Evolutionary conservation across 2,113 vertebrate species (phyloP), one percentile per base, ranked within the genome.

Genomic region (Triplophysa tibetana): DNA sequence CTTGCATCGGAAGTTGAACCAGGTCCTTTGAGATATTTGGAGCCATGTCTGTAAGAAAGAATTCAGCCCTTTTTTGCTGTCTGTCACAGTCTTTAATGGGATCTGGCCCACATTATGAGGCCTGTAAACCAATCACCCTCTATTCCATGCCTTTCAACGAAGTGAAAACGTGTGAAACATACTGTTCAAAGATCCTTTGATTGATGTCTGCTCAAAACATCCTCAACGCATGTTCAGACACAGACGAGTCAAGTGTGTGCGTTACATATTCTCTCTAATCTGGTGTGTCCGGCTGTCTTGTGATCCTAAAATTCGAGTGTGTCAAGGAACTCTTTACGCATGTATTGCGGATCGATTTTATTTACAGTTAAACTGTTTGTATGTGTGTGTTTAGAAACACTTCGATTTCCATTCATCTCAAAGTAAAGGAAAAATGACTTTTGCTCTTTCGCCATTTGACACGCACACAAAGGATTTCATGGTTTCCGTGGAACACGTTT

Each of bases 131-230:
- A 65, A 70, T 69, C 70, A 52, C 19, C 41, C 29, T 77, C 74
- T 43, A 65, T 76, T 75, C 73, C 21, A 58, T 43, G 64, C 56
- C 54, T 63, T 80, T 80, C 21, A 54, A 16, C 66, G 5, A 62
- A 45, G 56, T 33, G 43, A n/a, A 41, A 54, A 58, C 45, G 70
- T 79, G 70, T 83, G 58, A 79, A 75, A 70, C 70, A 41, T 50
- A 66, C 62, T 61, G 65, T 74, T 80, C 60, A 74, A 80, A 73
- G 26, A 64, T 41, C 70, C 48, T 72, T 58, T 66, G 48, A 43
- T 48, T 19, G 13, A 45, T 33, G 19, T 29, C 60, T 69, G 52
- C 62, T 74, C 13, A 3, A 62, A 38, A 61, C 58, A 17, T 75
- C 58, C 72, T 63, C 4, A 63, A 17, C 10, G 72, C 24, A 16